These are phyloP conservation scores for Hemistola chrysoprasaria DNA, from an alignment of 2,888 invertebrate genomes.

Conservation along the genomic window DNA sequence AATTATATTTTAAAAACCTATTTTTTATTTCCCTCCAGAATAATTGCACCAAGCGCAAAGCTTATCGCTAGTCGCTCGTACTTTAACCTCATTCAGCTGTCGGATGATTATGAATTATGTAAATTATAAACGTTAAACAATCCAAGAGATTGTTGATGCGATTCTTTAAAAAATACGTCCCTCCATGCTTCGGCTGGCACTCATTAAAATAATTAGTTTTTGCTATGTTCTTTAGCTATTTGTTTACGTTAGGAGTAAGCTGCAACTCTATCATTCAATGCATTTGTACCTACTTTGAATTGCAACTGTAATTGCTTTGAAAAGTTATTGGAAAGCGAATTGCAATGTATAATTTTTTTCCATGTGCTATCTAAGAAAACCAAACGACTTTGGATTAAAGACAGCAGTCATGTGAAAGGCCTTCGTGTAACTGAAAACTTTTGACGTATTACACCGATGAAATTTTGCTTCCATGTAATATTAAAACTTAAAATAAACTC, in stretches of 20 bases:
- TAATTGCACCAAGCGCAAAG: too few relatives aligned
- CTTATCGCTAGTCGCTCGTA: slow-evolving; percentile 37
- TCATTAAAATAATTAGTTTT: slow-evolving; percentile 72
- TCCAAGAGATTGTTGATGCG: slow-evolving; percentile 68
- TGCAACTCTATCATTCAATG: slow-evolving; percentile 20
- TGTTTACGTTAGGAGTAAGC: slow-evolving; percentile 18
- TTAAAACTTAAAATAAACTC: too few relatives aligned
- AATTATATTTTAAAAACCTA: too few relatives aligned
- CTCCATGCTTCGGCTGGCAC: slow-evolving; percentile 62
- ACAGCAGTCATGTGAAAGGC: too few relatives aligned
- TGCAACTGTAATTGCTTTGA: not conserved
- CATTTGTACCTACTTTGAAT: slow-evolving; percentile 2
- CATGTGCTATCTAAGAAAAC: too few relatives aligned
- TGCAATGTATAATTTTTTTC: not conserved
- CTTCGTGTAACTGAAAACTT: too few relatives aligned
- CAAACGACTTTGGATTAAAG: too few relatives aligned
- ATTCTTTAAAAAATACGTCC: slow-evolving; percentile 61
- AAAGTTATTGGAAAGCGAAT: too few relatives aligned
- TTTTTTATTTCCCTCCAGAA: too few relatives aligned
- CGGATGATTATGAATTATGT: slow-evolving; percentile 75
- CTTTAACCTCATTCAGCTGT: slow-evolving; percentile 34
- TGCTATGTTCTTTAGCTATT: slow-evolving; percentile 46
- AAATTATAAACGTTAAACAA: slow-evolving; percentile 74
- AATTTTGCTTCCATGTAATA: too few relatives aligned
- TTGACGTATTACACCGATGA: too few relatives aligned